Evolutionary conservation across 1,140 invertebrate species (phyloP).

Genomic region (Brachionus asplanchnoidis): DNA sequence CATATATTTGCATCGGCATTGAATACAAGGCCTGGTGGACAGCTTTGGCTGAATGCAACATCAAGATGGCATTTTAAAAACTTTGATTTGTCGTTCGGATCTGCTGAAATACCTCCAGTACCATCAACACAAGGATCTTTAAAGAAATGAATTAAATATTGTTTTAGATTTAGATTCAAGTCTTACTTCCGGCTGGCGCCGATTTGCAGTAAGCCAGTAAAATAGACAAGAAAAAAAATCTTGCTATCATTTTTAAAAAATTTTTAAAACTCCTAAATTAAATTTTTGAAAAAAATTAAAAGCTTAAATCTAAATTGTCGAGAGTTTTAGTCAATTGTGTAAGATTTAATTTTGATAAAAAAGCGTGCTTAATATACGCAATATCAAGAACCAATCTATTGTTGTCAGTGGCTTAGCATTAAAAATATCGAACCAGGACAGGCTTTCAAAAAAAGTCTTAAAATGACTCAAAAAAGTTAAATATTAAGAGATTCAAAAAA

Average conservation of each 20-base stretch:
- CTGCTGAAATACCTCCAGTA: background rate
- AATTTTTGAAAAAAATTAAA: background rate
- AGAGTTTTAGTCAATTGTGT: background rate
- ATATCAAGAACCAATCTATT: background rate
- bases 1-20: background rate
- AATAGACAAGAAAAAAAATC: background rate
- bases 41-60: background rate
- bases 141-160: background rate
- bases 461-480: background rate
- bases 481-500: background rate
- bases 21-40: conserved; percentile 8
- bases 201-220: conserved; percentile 3
- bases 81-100: conserved; percentile 1
- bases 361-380: background rate
- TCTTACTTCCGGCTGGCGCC: background rate
- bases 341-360: background rate
- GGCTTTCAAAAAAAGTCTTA: background rate
- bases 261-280: background rate
- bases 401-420: background rate
- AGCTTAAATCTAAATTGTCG: background rate
- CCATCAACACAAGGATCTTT: background rate
- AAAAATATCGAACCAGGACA: background rate
- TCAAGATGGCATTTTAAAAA: conserved; percentile 19
- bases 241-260: background rate
- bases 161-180: background rate